These are phyloP conservation scores for Microplitis manilae DNA, from an alignment of 2,888 invertebrate genomes.

Conservation along the genomic window DNA sequence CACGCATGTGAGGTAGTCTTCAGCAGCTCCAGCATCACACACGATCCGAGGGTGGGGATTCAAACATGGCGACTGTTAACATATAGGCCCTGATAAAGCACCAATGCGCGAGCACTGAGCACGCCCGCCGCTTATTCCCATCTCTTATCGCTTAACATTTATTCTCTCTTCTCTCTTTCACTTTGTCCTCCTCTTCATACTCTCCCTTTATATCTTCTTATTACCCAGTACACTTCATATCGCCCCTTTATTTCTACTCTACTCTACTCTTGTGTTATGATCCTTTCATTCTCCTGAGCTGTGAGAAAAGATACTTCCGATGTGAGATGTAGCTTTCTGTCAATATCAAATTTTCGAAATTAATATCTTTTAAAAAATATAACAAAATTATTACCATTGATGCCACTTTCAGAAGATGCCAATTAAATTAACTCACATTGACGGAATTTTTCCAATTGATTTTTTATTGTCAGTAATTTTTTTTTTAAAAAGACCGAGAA, in stretches of 20 bases:
- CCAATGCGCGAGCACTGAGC: constrained; percentile 69
- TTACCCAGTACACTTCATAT: constrained; percentile 19
- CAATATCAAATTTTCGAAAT: too few relatives aligned
- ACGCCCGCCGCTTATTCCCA: constrained; percentile 58
- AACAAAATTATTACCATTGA: too few relatives aligned
- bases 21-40: constrained; percentile 46
- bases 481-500: too few relatives aligned
- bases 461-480: too few relatives aligned
- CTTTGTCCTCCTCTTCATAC: constrained; percentile 37
- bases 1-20: constrained; percentile 36
- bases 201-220: constrained; percentile 30
- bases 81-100: constrained; percentile 61
- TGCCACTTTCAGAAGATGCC: too few relatives aligned
- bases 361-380: too few relatives aligned
- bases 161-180: constrained; percentile 43
- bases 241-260: background rate
- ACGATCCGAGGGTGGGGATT: constrained; percentile 61
- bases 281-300: background rate
- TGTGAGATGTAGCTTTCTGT: too few relatives aligned
- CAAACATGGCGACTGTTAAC: constrained; percentile 70
- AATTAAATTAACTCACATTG: too few relatives aligned
- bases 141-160: constrained; percentile 43
- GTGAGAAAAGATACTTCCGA: background rate
- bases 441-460: too few relatives aligned
- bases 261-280: background rate